These are phyloP conservation scores for Myiotriccus ornatus DNA, from an alignment of 2,797 vertebrate genomes.

Conservation along the genomic window DNA sequence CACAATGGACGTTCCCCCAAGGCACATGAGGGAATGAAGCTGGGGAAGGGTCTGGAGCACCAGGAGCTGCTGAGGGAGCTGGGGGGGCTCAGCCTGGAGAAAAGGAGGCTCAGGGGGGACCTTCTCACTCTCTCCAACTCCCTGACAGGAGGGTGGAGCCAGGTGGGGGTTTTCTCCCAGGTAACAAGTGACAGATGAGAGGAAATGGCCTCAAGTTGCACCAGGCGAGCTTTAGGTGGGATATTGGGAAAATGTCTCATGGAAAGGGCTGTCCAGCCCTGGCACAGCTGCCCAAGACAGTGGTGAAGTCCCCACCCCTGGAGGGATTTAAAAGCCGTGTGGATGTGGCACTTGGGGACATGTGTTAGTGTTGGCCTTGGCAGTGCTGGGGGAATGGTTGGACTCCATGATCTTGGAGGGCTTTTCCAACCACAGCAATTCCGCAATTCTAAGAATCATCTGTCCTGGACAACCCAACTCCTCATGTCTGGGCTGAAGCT, in stretches of 20 bases:
- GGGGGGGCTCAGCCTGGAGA: no score
- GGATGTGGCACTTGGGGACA: neutral
- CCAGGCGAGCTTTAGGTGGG: neutral
- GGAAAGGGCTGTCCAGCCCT: fast-evolving
- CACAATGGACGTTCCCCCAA: fast-evolving
- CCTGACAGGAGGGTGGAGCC: neutral
- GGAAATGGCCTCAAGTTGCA: neutral
- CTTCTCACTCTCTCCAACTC: no score
- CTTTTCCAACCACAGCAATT: neutral
- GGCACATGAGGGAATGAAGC: neutral
- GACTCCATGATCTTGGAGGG: neutral
- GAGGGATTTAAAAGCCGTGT: fast-evolving
- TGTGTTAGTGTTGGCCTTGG: fast-evolving
- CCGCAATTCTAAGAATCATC: neutral
- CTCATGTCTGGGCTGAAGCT: neutral
- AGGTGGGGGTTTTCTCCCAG: neutral
- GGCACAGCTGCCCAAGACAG: neutral
- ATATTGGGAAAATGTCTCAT: neutral
- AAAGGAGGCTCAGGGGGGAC: no score
- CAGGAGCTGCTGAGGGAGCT: no score
- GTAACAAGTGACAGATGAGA: neutral
- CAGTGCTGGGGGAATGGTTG: neutral
- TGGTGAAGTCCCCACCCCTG: neutral
- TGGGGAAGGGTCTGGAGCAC: no score
- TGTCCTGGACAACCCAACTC: neutral